Evolutionary conservation across 2,888 invertebrate species (phyloP).

Genomic region (Meta bourneti): DNA sequence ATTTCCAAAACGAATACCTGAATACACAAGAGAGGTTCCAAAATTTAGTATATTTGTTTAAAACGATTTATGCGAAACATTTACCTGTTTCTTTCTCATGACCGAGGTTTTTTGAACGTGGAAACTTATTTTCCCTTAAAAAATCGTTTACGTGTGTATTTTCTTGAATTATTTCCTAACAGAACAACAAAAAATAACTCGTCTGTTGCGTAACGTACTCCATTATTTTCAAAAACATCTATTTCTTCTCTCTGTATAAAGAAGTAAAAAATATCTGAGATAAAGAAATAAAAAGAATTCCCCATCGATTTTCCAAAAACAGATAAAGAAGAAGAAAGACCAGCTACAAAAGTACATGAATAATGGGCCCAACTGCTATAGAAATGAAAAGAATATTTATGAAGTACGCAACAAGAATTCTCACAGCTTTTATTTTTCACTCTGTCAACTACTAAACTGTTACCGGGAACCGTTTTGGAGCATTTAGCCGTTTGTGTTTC

Average conservation of each 20-base stretch:
- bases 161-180: conserved; percentile 56
- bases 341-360: conserved; percentile 29
- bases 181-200: conserved; percentile 20
- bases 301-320: conserved; percentile 48
- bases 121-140: conserved; percentile 3
- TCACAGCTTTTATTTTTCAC: conserved; percentile 1
- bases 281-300: background rate
- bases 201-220: conserved; percentile 60
- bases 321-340: conserved; percentile 7
- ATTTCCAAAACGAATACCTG: too few relatives aligned
- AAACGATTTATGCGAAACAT: conserved; percentile 47
- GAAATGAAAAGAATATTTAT: conserved; percentile 16
- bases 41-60: background rate
- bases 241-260: conserved; percentile 40
- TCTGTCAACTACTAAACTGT: background rate
- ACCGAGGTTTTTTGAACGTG: conserved; percentile 30
- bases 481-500: background rate
- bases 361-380: conserved; percentile 28
- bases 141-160: conserved; percentile 23
- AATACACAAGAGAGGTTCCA: too few relatives aligned
- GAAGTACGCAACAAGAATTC: background rate
- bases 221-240: conserved; percentile 70
- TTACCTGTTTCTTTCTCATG: conserved; percentile 19
- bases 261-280: conserved; percentile 1
- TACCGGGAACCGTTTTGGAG: background rate